Conservation (phyloP, 2,113 vertebrate species). For the Pogona vitticeps region DNA sequence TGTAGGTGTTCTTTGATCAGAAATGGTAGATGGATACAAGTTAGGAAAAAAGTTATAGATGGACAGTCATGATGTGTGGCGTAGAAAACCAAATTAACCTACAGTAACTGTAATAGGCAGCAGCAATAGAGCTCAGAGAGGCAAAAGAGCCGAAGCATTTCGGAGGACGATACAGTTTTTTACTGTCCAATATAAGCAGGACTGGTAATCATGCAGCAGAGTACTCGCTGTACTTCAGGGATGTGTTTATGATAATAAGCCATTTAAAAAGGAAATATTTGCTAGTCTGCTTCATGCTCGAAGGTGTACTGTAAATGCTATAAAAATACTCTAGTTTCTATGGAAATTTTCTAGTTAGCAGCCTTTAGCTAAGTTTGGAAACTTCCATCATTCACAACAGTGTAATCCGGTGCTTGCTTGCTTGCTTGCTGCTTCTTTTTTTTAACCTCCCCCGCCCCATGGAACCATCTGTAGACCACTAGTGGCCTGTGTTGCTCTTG, state of each 20-base stretch:
- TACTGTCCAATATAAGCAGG: neutral
- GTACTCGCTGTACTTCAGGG: neutral
- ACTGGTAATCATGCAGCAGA: neutral
- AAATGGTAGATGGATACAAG: neutral
- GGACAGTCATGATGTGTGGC: no score
- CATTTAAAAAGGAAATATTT: neutral
- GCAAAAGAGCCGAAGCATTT: neutral
- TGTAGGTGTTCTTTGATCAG: neutral
- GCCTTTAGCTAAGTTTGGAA: slow-evolving; percentile 5
- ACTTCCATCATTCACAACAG: slow-evolving; percentile 12
- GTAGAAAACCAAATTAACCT: neutral
- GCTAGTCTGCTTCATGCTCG: neutral
- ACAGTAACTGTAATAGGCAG: no score
- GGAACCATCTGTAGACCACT: neutral
- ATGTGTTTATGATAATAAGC: neutral
- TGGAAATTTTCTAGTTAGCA: neutral
- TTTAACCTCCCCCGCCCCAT: slow-evolving; percentile 7
- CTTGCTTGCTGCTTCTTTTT: neutral
- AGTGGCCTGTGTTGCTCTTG: slow-evolving; percentile 28
- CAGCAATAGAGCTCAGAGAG: neutral
- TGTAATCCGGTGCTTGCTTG: neutral
- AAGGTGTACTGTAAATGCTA: slow-evolving; percentile 15
- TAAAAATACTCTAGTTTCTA: slow-evolving; percentile 15
- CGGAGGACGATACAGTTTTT: neutral
- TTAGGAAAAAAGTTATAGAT: no score